Evolutionary conservation across 2,113 vertebrate species (phyloP), one percentile per base, ranked within the genome.

Genomic region (Brienomyrus brachyistius): DNA sequence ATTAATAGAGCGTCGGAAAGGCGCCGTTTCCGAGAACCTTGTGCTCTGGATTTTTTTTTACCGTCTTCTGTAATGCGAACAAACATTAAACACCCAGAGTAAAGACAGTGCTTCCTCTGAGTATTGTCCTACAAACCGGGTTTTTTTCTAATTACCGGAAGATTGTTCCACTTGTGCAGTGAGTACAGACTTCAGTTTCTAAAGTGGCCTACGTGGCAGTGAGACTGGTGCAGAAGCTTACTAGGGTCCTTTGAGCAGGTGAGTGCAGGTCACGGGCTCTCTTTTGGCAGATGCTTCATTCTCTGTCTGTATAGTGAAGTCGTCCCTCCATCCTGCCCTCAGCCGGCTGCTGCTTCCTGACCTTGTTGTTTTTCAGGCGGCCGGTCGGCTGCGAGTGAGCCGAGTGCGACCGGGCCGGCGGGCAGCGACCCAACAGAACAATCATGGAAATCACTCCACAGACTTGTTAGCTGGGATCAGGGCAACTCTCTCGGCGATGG

Each of bases 111-210:
- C 92, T 91, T 93, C 91, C 86, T 88, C 93, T 92, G 88, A 94
- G 94, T 93, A 93, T 94, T 92, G 93, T 95, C 90, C 93, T 88
- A 89, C 91, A 91, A 95, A 94, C 91, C 94, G 91, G 94, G 93
- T 94, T 95, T 95, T 70, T 96, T 94, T 94, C 21, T 95, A 95
- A 95, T 95, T 94, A 96, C 95, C 95, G 95, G 95, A 96, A 95
- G 93, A 96, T 95, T 93, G 93, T 92, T 94, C 93, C 92, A 92
- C 92, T 91, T 92, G 90, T 92, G 93, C 93, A 90, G 89, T 90
- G 91, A 93, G 93, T 95, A 90, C 92, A 92, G 87, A 92, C 94
- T 87, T 91, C 93, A 94, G 95, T 92, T 95, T 95, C 93, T 94
- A 92, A 93, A 94, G 94, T 92, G 92, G 92, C 93, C 94, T 95